These are phyloP conservation scores for Limnephilus lunatus DNA, from an alignment of 2,888 invertebrate species.

Conservation along the genomic window DNA sequence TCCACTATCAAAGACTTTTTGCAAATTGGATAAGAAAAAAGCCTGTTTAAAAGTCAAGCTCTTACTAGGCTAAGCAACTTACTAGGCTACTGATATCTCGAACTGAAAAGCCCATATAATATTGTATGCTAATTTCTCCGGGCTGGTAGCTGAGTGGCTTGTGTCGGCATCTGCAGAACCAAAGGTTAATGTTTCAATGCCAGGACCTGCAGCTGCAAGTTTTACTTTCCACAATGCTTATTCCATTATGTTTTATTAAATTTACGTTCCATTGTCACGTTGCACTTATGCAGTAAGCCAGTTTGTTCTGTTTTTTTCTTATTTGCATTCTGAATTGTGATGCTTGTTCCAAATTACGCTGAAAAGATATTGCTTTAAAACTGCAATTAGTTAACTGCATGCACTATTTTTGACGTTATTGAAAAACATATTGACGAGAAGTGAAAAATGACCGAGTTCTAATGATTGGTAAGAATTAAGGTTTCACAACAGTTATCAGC, in stretches of 20 bases:
- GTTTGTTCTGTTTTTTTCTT: not conserved
- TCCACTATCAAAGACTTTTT: not conserved
- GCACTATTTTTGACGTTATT: too few species aligned
- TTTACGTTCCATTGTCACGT: not conserved
- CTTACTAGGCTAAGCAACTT: too few species aligned
- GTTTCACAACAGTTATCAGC: too few species aligned
- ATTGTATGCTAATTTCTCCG: not conserved
- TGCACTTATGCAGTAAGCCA: not conserved
- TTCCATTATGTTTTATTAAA: not conserved
- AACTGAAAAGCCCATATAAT: not conserved
- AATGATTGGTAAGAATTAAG: too few species aligned
- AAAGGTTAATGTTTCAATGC: not conserved
- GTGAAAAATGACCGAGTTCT: too few species aligned
- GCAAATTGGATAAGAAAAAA: not conserved
- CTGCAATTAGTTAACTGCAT: too few species aligned
- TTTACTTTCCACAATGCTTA: not conserved
- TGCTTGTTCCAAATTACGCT: too few species aligned
- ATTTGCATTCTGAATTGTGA: not conserved
- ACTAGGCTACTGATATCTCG: not conserved
- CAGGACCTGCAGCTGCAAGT: not conserved
- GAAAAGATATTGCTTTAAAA: too few species aligned
- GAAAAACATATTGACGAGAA: too few species aligned
- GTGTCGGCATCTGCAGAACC: not conserved
- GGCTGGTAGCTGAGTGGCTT: not conserved
- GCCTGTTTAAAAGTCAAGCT: not conserved